These are phyloP conservation scores for Pyrgilauda ruficollis DNA, from an alignment of 2,113 vertebrate species.

Conservation along the genomic window DNA sequence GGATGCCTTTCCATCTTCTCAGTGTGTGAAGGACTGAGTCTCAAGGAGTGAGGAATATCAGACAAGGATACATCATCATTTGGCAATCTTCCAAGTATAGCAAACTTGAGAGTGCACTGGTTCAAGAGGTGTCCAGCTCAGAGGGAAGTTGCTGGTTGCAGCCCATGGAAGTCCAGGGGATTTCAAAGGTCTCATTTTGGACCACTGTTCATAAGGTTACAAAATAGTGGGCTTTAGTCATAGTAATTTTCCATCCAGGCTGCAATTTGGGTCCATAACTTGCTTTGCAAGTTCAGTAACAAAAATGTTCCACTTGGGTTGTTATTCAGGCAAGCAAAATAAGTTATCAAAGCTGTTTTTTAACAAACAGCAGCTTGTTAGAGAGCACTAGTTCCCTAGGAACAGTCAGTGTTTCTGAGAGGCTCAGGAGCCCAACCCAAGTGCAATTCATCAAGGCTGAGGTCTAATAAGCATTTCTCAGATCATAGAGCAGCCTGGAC, in stretches of 20 bases:
- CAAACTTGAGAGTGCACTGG: rapidly evolving
- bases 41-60: neutral
- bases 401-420: neutral
- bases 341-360: neutral
- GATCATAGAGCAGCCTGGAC: neutral
- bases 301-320: neutral
- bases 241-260: neutral
- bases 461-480: neutral
- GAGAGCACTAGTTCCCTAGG: neutral
- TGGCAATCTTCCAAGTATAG: neutral
- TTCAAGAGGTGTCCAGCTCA: neutral
- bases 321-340: neutral
- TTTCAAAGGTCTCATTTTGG: neutral
- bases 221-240: neutral
- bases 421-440: neutral
- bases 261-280: rapidly evolving
- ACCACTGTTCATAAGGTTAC: neutral
- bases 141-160: neutral
- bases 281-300: neutral
- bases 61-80: rapidly evolving
- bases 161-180: neutral
- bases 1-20: neutral
- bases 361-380: neutral
- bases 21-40: neutral
- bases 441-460: neutral